Base-by-base conservation (phyloP, 2,888 invertebrate species). In the Pristionchus fissidentatus region DNA sequence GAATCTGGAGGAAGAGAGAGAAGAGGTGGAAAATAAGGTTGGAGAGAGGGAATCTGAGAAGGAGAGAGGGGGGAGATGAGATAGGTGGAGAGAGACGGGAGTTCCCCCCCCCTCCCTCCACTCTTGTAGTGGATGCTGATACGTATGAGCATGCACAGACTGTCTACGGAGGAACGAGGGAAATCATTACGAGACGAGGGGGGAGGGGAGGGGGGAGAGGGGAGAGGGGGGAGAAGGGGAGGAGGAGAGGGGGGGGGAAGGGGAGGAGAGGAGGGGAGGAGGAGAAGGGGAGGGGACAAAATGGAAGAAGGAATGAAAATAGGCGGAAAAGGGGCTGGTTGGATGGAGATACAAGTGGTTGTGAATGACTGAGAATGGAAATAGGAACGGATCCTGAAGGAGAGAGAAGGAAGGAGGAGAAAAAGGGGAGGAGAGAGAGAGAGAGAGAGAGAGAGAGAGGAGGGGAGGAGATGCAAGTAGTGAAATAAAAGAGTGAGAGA, bases 391-490 rank as follows among this genome's bases (percentile, higher is more conserved):
- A n/a, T n/a, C n/a, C n/a, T n/a, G n/a, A n/a, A n/a, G n/a, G n/a
- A n/a, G n/a, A n/a, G n/a, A n/a, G n/a, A n/a, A n/a, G n/a, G n/a
- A n/a, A n/a, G n/a, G n/a, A n/a, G n/a, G n/a, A n/a, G n/a, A n/a
- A n/a, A n/a, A n/a, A n/a, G n/a, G n/a, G n/a, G n/a, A n/a, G n/a
- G n/a, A n/a, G n/a, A n/a, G 26, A 13, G 43, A 22, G 55, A 3
- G 7, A 26, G 3, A 13, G 13, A 41, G 43, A 1, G 43, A 75
- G 35, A 22, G 26, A 8, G 70, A 35, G 46, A 43, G 46, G 62
- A 78, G 75, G 60, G 73, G 84, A 83, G 84, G 15, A 83, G 77
- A 35, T 35, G 70, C 46, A 78, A 77, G 75, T 62, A 82, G 83
- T 26, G 70, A 52, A 49, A 55, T 38, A 35, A 57, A 49, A 57